phyloP scores from a whole-genome alignment of 2,888 invertebrate genomes.

The Aelia acuminata region DNA sequence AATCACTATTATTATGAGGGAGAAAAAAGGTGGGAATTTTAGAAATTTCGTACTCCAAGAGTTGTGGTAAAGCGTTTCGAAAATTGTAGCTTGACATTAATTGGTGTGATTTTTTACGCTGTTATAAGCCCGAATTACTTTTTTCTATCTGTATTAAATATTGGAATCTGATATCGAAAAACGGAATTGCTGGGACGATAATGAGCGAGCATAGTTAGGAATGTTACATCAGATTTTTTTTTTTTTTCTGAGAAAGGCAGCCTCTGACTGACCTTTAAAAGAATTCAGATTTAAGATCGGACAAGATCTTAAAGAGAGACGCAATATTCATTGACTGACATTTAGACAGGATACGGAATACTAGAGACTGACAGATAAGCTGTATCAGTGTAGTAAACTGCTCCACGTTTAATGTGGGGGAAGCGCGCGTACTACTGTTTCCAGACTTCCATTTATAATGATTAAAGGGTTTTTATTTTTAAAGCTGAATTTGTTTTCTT shows the following conservation, averaged over 20 bases:
- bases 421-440: too few relatives aligned
- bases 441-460: too few relatives aligned
- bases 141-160: constrained; percentile 30
- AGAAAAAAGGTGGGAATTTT: constrained; percentile 4
- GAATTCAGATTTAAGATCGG: neutral
- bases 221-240: neutral
- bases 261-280: constrained; percentile 9
- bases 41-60: neutral
- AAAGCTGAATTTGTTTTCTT: too few relatives aligned
- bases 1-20: constrained; percentile 30
- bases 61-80: neutral
- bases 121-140: neutral
- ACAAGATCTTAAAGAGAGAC: neutral
- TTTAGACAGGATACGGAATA: neutral
- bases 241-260: neutral
- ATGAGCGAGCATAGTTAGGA: neutral
- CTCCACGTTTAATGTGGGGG: neutral
- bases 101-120: constrained; percentile 1
- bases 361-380: neutral
- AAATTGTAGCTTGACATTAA: neutral
- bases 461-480: too few relatives aligned
- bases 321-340: constrained; percentile 25
- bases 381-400: neutral
- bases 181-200: constrained; percentile 12
- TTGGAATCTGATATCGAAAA: neutral